Evolutionary conservation across 2,888 invertebrate genomes (phyloP), one percentile per base, ranked within the genome.

Genomic region (Choristoneura rosaceana): DNA sequence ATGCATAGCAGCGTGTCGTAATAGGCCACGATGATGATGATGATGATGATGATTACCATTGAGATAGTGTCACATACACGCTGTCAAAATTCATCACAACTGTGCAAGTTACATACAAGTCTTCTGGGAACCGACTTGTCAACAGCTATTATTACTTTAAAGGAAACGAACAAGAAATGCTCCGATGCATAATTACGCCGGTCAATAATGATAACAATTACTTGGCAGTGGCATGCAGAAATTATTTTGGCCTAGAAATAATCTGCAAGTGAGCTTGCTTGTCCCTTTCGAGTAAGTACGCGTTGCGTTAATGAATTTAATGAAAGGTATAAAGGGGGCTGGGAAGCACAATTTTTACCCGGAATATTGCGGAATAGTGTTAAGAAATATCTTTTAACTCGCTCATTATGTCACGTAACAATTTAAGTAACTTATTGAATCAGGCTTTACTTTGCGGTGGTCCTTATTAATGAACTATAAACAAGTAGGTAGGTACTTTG

Each of bases 281-380:
- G 91, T 92, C 82, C 84, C 84, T 85, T 85, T 84, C 84, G 80
- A 84, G 85, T 84, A 81, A 90, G 88, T 90, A 87, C 86, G 85
- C 80, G 79, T 82, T 80, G 74, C 81, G 71, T 79, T 90, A 90
- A 90, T 90, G 85, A 87, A 84, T 81, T 86, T 89, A 90, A 91
- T 91, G 87, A 64, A 50, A 34, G 64, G 87, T 87, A 84, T 87
- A 84, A 86, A 87, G 80, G 86, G 86, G 87, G 88, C 85, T 86
- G 60, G 63, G 45, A 62, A 12, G 33, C 3, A 45, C 33, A 68
- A 43, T 52, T 33, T 64, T 69, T 69, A 34, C 69, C 17, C 50
- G 59, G 59, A 69, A 52, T 25, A 69, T 52, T 38, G 14, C 25
- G 10, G 52, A 45, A 45, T 52, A 52, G 52, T 17, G 17, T 8